A percentile compares a stretch with the other conserved stretches of the same genome.
phyloP scores from a whole-genome alignment of 2,797 vertebrate genomes.

The Bucorvus abyssinicus region DNA sequence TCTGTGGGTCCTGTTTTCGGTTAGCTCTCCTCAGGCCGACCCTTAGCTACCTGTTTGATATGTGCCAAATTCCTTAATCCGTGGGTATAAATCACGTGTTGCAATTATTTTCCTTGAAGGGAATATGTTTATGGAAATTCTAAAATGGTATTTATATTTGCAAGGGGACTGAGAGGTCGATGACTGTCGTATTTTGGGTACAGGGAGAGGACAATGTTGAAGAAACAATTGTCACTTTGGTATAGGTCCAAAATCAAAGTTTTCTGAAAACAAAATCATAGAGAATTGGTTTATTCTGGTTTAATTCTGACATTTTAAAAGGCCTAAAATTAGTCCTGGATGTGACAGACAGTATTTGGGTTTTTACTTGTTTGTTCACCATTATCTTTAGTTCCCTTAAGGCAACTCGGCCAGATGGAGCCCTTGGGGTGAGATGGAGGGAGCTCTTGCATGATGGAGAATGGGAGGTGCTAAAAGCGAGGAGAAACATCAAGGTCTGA shows the following conservation, averaged over 20 bases:
- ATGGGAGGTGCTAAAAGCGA: not conserved
- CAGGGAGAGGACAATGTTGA: not conserved
- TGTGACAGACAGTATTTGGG: not conserved
- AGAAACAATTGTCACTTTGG: not conserved
- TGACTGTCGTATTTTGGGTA: not conserved
- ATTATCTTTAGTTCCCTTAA: not conserved
- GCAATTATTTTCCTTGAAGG: not conserved
- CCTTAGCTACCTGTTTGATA: not conserved
- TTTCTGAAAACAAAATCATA: not conserved
- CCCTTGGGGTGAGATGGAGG: not conserved
- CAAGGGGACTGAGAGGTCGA: not conserved
- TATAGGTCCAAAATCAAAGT: not conserved
- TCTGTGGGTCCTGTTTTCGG: not conserved
- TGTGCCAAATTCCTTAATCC: not conserved
- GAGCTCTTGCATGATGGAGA: not conserved
- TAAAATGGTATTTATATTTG: not conserved
- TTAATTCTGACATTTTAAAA: not conserved
- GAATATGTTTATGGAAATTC: not conserved
- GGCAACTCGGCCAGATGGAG: not conserved
- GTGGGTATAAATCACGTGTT: rapidly evolving
- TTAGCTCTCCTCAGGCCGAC: not conserved
- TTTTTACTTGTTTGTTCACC: not conserved
- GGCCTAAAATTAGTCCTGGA: not conserved
- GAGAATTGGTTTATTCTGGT: not conserved
- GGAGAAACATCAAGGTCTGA: not conserved